Evolutionary conservation across 2,888 invertebrate species (phyloP).

Genomic region (Mechanitis messenoides): DNA sequence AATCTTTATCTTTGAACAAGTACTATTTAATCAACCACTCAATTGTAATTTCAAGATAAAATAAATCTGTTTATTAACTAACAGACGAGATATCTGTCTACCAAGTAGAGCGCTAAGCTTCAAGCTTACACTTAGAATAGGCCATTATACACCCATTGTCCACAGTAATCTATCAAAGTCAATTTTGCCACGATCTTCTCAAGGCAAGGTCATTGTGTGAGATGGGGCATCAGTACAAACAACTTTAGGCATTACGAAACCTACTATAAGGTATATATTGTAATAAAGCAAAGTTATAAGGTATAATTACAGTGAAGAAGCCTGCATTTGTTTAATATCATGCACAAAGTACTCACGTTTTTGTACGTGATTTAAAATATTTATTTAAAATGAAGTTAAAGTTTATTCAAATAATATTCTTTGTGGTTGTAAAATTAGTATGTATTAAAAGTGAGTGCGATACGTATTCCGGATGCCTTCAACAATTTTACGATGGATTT

Average conservation of each 20-base stretch:
- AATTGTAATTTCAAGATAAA: not conserved
- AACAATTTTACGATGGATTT: conserved; percentile 39
- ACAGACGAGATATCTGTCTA: conserved; percentile 10
- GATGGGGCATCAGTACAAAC: conserved; percentile 12
- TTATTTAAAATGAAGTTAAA: conserved; percentile 30
- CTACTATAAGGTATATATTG: conserved; percentile 9
- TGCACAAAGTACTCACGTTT: conserved; percentile 47
- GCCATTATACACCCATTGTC: conserved; percentile 37
- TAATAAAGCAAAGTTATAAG: conserved; percentile 16
- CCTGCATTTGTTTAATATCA: conserved; percentile 53
- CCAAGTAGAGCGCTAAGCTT: conserved; percentile 27
- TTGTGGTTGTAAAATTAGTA: conserved; percentile 33
- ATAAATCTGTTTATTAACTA: not conserved
- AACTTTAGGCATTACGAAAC: conserved; percentile 21
- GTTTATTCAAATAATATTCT: conserved; percentile 29
- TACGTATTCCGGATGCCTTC: conserved; percentile 43
- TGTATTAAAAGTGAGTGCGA: conserved; percentile 47
- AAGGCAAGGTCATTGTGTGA: conserved; percentile 44
- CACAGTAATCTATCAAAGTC: conserved; percentile 49
- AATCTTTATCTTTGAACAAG: not conserved
- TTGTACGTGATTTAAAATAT: conserved; percentile 37
- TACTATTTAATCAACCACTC: not conserved
- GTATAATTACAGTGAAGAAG: conserved; percentile 25
- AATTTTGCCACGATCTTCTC: conserved; percentile 46
- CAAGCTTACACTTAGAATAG: conserved; percentile 33